Percentiles rank a stretch among this genome's conserved stretches.
Conservation (phyloP, 2,797 vertebrate species). For the Mormyrus proboscirostris region DNA sequence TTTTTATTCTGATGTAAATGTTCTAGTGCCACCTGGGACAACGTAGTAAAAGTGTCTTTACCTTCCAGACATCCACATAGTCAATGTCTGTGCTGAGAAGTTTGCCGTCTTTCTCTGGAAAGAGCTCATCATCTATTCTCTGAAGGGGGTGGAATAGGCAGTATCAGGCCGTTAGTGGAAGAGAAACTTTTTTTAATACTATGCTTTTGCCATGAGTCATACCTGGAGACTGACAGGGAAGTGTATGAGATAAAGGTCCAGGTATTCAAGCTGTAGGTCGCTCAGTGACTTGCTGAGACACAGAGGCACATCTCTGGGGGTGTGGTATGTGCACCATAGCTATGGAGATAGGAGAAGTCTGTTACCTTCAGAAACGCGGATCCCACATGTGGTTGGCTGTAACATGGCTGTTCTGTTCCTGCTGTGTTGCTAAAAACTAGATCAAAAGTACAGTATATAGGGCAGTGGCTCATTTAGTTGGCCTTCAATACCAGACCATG, state of each 20-base stretch:
- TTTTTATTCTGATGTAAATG: neutral
- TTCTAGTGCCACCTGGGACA: neutral
- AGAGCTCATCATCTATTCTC: conserved; percentile 57
- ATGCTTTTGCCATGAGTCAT: neutral
- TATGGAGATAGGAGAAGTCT: conserved; percentile 26
- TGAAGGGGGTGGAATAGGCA: conserved; percentile 26
- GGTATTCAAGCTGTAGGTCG: conserved; percentile 62
- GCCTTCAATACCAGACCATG: neutral
- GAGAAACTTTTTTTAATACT: neutral
- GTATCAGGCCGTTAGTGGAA: neutral
- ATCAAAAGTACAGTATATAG: neutral
- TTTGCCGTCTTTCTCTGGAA: conserved; percentile 55
- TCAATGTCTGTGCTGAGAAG: conserved; percentile 54
- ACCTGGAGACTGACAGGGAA: conserved; percentile 65
- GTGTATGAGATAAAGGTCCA: conserved; percentile 68
- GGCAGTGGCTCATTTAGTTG: neutral
- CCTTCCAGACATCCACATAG: conserved; percentile 69
- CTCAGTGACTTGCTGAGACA: conserved; percentile 58
- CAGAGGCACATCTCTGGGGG: conserved; percentile 53
- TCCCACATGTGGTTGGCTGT: neutral
- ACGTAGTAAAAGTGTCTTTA: conserved; percentile 36
- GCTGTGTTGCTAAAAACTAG: neutral
- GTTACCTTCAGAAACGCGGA: neutral
- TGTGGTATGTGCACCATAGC: conserved; percentile 56
- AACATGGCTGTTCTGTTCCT: neutral